Conservation (phyloP, 1,140 invertebrate species). For the Drosophila pseudoananassae region DNA sequence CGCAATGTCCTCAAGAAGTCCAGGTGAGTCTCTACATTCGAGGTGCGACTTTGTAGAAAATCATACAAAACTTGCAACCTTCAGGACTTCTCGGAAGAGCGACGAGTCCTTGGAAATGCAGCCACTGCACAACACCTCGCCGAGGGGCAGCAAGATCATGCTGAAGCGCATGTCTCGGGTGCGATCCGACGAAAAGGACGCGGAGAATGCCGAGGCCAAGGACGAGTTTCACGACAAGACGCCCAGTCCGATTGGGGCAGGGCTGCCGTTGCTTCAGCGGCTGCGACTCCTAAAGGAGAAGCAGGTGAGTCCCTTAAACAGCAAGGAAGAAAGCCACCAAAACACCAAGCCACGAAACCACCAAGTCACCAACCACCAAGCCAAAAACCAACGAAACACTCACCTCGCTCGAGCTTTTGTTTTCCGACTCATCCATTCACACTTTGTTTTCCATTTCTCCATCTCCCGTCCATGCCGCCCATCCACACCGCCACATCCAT, state of each 20-base stretch:
- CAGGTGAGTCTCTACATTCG: conserved; percentile 63
- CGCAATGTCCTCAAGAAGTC: conserved; percentile 88
- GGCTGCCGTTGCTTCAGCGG: conserved; percentile 91
- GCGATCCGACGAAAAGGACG: conserved; percentile 87
- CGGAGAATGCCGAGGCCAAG: conserved; percentile 85
- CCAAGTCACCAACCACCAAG: neutral
- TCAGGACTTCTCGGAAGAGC: conserved; percentile 84
- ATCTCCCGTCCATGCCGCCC: neutral
- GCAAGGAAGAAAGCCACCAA: neutral
- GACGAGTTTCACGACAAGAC: conserved; percentile 86
- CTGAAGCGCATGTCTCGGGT: conserved; percentile 89
- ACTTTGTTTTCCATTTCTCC: neutral
- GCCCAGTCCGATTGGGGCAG: conserved; percentile 90
- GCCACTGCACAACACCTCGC: conserved; percentile 85
- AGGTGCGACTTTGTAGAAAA: neutral
- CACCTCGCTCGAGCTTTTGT: conserved; percentile 6
- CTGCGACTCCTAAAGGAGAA: conserved; percentile 93
- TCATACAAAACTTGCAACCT: neutral
- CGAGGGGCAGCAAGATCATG: conserved; percentile 85
- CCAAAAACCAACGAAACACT: neutral
- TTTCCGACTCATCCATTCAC: neutral
- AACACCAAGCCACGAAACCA: conserved; percentile 22
- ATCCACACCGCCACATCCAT: neutral
- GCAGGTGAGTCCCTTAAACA: conserved; percentile 87
- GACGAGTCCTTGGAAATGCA: conserved; percentile 89